Percentiles rank a stretch among this genome's conserved stretches.
Conservation (phyloP, 2,888 invertebrate genomes). For the Eupithecia dodoneata region DNA sequence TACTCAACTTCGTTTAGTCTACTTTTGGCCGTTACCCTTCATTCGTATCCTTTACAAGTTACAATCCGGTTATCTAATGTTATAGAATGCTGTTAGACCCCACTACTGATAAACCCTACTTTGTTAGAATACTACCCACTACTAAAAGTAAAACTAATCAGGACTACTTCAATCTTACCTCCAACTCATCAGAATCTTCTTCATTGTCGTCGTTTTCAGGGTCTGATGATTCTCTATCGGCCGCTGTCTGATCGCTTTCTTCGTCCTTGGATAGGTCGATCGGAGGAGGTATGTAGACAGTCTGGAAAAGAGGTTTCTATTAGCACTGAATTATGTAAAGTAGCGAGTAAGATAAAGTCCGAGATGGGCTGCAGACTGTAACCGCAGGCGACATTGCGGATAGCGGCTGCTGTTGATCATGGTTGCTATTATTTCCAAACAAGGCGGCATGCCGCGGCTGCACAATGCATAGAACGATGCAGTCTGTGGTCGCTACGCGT, state of each 20-base stretch:
- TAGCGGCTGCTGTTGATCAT: no score
- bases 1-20: background rate
- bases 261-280: constrained; percentile 57
- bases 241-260: constrained; percentile 62
- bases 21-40: background rate
- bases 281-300: constrained; percentile 52
- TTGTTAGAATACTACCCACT: background rate
- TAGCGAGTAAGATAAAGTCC: background rate
- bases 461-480: no score
- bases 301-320: constrained; percentile 48
- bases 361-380: no score
- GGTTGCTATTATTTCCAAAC: no score
- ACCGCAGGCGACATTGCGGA: no score
- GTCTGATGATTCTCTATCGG: constrained; percentile 82
- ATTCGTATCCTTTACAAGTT: constrained; percentile 1
- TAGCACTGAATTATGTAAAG: background rate
- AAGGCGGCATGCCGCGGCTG: no score
- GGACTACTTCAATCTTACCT: constrained; percentile 69
- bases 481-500: no score
- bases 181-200: constrained; percentile 87
- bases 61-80: constrained; percentile 5
- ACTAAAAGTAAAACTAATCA: background rate
- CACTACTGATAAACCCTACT: background rate
- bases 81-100: background rate
- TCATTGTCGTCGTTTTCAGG: constrained; percentile 86